Percentiles rank a stretch among this genome's conserved stretches.
Evolutionary conservation across 2,797 vertebrate genomes (phyloP).

Genomic region (Mareca strepera): DNA sequence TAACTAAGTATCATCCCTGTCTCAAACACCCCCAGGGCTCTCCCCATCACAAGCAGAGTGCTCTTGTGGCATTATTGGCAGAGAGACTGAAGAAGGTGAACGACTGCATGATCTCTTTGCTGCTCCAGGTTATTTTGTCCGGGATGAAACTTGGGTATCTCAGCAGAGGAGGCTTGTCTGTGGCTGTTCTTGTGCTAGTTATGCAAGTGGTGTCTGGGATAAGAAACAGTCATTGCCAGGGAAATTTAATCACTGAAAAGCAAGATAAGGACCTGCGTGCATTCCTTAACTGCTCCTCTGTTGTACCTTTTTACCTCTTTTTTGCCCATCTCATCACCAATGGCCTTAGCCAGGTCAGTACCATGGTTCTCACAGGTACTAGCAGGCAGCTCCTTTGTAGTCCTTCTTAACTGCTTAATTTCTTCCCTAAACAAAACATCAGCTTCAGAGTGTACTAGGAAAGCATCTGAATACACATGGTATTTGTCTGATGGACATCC

Average conservation of each 20-base stretch:
- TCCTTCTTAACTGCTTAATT: background rate
- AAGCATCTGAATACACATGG: background rate
- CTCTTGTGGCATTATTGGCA: background rate
- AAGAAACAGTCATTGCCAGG: background rate
- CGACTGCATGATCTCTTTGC: background rate
- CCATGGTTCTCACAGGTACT: background rate
- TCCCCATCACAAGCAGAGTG: background rate
- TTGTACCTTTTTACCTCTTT: background rate
- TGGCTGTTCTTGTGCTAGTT: background rate
- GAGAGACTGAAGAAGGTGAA: background rate
- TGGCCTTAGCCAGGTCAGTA: background rate
- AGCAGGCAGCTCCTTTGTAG: background rate
- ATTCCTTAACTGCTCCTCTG: background rate
- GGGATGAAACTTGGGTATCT: background rate
- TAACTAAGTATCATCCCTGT: background rate
- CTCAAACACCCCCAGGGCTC: background rate
- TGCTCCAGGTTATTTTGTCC: background rate
- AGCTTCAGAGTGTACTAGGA: background rate
- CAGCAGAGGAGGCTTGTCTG: background rate
- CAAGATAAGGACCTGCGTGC: background rate
- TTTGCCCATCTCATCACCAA: background rate
- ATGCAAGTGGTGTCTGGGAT: background rate
- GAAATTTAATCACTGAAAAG: background rate
- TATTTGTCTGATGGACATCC: background rate
- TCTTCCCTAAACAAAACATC: background rate